Evolutionary conservation across 2,888 invertebrate genomes (phyloP).

Genomic region (Tetrapedia diversipes): DNA sequence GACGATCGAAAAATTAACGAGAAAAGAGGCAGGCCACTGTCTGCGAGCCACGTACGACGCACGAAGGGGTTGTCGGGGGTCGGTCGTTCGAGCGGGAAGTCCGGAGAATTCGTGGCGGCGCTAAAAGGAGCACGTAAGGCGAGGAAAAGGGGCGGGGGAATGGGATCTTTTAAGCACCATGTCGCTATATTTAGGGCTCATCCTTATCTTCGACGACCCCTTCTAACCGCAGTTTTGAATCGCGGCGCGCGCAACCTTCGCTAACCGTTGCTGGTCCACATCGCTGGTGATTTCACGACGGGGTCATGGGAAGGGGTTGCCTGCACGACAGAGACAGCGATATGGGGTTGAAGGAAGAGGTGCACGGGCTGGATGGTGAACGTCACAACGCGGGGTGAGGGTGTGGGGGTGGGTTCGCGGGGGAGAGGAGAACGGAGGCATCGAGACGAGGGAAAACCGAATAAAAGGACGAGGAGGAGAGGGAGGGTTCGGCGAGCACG

Average conservation of each 20-base stretch:
- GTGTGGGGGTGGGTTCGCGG: no score
- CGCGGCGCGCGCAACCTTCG: slow-evolving; percentile 73
- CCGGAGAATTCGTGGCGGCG: slow-evolving; percentile 41
- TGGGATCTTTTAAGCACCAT: slow-evolving; percentile 64
- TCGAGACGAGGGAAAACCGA: slow-evolving; percentile 12
- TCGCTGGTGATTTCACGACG: slow-evolving; percentile 64
- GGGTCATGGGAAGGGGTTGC: slow-evolving; percentile 60
- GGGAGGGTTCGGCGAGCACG: slow-evolving; percentile 4
- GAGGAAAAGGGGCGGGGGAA: slow-evolving; percentile 30
- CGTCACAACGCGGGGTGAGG: neutral
- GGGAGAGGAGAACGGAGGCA: neutral
- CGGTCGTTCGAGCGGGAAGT: slow-evolving; percentile 34
- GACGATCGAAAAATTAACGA: slow-evolving; percentile 40
- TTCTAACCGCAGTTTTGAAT: slow-evolving; percentile 76
- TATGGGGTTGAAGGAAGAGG: neutral
- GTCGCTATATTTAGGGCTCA: slow-evolving; percentile 69
- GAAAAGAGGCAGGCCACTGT: neutral
- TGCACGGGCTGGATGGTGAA: neutral
- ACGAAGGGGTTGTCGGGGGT: slow-evolving; percentile 34
- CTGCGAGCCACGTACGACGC: slow-evolving; percentile 19
- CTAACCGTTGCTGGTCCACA: slow-evolving; percentile 61
- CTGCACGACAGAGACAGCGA: slow-evolving; percentile 39
- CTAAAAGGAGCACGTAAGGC: slow-evolving; percentile 57
- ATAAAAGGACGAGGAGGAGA: slow-evolving; percentile 17
- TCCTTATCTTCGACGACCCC: slow-evolving; percentile 69